phyloP scores from a whole-genome alignment of 2,113 vertebrate species.

The Amazona guildingii region DNA sequence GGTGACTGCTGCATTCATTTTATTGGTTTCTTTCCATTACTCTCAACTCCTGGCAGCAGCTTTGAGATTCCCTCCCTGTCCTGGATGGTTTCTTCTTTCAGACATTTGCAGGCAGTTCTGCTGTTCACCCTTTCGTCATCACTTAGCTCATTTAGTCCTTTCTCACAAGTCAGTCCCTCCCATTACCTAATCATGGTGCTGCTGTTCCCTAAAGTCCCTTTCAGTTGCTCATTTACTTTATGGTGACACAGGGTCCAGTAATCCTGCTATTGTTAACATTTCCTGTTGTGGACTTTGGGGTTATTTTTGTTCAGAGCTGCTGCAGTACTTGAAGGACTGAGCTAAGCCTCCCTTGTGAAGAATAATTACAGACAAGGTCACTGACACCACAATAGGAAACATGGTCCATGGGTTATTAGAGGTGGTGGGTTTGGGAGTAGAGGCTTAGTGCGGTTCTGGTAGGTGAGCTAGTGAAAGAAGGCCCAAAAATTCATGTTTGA shows the following conservation, averaged over 20 bases:
- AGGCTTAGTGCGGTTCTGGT: neutral
- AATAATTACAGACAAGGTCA: constrained; percentile 20
- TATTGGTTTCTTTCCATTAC: constrained; percentile 59
- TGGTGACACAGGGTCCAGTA: neutral
- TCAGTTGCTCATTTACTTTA: neutral
- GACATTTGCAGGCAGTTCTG: neutral
- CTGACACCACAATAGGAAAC: neutral
- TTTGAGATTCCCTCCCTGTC: constrained; percentile 46
- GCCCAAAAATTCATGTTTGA: neutral
- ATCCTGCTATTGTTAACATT: constrained; percentile 57
- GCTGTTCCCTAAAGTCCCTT: constrained; percentile 22
- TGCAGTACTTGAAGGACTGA: neutral
- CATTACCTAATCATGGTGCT: neutral
- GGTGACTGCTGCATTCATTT: neutral
- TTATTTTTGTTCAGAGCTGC: constrained; percentile 56
- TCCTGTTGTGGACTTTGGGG: constrained; percentile 49
- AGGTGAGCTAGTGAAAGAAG: neutral
- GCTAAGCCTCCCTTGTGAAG: neutral
- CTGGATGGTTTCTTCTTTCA: constrained; percentile 33
- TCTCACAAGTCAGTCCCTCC: constrained; percentile 8
- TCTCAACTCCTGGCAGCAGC: constrained; percentile 35
- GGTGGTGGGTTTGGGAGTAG: neutral
- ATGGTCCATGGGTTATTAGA: neutral
- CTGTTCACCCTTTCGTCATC: neutral
- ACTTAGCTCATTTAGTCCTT: constrained; percentile 34